These are phyloP conservation scores for Lota lota DNA, from an alignment of 2,113 vertebrate genomes.

Conservation along the genomic window DNA sequence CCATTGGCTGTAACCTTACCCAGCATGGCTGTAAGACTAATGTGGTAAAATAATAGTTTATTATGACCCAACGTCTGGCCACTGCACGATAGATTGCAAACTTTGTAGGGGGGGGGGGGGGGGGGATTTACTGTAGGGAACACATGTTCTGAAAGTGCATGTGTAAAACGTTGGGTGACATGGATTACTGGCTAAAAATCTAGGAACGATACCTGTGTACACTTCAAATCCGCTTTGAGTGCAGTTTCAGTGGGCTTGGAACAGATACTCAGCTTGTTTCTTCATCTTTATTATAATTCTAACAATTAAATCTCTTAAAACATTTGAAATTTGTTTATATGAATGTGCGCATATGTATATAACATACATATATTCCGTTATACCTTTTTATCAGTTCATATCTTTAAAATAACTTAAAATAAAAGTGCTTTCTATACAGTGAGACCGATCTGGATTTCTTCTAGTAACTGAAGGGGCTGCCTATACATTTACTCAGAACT, in stretches of 20 bases:
- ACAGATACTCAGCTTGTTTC: slow-evolving; percentile 57
- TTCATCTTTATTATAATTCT: slow-evolving; percentile 80
- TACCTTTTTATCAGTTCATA: slow-evolving; percentile 67
- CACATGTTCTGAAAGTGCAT: too few species aligned
- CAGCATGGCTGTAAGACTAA: too few species aligned
- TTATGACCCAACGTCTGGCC: too few species aligned
- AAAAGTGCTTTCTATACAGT: slow-evolving; percentile 73
- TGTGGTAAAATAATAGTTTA: too few species aligned
- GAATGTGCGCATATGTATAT: slow-evolving; percentile 70
- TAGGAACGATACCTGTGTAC: too few species aligned
- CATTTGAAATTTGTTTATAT: slow-evolving; percentile 76
- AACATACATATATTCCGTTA: slow-evolving; percentile 77
- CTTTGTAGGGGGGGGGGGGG: too few species aligned
- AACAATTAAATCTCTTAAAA: slow-evolving; percentile 80
- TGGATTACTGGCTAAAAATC: too few species aligned
- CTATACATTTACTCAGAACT: slow-evolving; percentile 4
- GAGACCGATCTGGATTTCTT: slow-evolving; percentile 27
- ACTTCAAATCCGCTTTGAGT: background rate
- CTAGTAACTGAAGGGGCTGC: slow-evolving; percentile 7
- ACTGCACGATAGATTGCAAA: too few species aligned
- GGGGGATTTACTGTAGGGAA: too few species aligned
- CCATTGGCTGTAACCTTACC: too few species aligned
- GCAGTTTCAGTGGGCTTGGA: slow-evolving; percentile 1
- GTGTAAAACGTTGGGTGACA: too few species aligned
- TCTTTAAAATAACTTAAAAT: slow-evolving; percentile 66